These are phyloP conservation scores for Habroteleia sp. DNA, from an alignment of 2,888 invertebrate species.

Conservation along the genomic window DNA sequence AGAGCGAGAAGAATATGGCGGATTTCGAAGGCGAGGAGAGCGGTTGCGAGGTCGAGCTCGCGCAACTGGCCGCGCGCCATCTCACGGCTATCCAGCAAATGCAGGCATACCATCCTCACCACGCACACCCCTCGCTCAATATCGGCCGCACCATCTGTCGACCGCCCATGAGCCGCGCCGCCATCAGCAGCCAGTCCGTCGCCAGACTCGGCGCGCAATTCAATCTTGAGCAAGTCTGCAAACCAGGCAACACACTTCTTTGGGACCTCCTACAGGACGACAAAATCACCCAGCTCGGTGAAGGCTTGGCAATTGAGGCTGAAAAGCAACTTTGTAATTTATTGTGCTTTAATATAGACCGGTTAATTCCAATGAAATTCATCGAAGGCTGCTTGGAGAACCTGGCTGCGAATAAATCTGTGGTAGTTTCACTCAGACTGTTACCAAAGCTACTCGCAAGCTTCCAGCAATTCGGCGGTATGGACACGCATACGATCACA, in stretches of 20 bases:
- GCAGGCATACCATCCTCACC: constrained; percentile 79
- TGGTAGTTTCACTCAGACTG: constrained; percentile 92
- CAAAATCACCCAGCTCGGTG: constrained; percentile 92
- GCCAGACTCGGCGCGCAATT: constrained; percentile 78
- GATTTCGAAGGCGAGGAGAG: constrained; percentile 96
- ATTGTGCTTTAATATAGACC: constrained; percentile 94
- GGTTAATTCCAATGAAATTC: constrained; percentile 94
- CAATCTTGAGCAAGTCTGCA: constrained; percentile 89
- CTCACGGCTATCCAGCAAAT: constrained; percentile 77
- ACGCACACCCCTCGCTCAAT: constrained; percentile 74
- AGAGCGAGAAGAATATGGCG: constrained; percentile 96
- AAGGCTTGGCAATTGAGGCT: constrained; percentile 95
- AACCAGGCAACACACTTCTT: constrained; percentile 94
- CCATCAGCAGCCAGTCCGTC: constrained; percentile 24
- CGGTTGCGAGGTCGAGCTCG: constrained; percentile 92
- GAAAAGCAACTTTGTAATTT: constrained; percentile 95
- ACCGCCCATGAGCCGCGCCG: constrained; percentile 64
- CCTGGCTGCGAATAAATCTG: constrained; percentile 92
- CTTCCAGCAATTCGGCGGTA: constrained; percentile 93
- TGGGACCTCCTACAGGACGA: constrained; percentile 97
- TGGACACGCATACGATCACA: constrained; percentile 91
- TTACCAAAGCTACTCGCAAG: constrained; percentile 95
- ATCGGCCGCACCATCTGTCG: constrained; percentile 74
- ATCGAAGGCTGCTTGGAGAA: constrained; percentile 97
- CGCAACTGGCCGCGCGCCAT: constrained; percentile 86